phyloP scores from a whole-genome alignment of 1,140 invertebrate species.

The Caenorhabditis brenneri region DNA sequence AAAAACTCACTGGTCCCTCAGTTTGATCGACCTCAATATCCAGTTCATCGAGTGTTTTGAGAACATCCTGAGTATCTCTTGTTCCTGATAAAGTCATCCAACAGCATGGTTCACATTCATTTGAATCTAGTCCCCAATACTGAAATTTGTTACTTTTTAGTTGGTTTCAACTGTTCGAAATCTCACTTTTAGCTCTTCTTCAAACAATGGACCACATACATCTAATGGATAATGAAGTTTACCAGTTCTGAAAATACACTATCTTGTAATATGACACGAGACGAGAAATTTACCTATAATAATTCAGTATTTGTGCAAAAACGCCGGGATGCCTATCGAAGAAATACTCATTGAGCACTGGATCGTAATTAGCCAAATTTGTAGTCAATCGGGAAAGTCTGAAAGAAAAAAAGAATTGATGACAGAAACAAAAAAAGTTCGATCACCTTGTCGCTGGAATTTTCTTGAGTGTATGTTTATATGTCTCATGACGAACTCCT shows the following conservation, averaged over 20 bases:
- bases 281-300: conserved; percentile 90
- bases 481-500: conserved; percentile 94
- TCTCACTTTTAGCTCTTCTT: conserved; percentile 80
- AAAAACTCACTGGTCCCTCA: conserved; percentile 44
- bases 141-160: conserved; percentile 75
- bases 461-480: conserved; percentile 90
- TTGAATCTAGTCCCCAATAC: conserved; percentile 93
- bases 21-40: conserved; percentile 69
- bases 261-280: conserved; percentile 69
- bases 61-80: conserved; percentile 79
- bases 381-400: conserved; percentile 79
- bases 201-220: conserved; percentile 82
- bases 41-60: conserved; percentile 61
- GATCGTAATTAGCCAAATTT: conserved; percentile 90
- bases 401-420: not conserved
- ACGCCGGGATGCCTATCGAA: conserved; percentile 97
- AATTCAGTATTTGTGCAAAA: conserved; percentile 88
- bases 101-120: conserved; percentile 93
- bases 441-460: conserved; percentile 88
- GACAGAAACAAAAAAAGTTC: not conserved
- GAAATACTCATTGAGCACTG: conserved; percentile 95
- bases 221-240: conserved; percentile 65
- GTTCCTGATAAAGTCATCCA: conserved; percentile 87
- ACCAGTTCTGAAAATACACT: conserved; percentile 26
- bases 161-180: not conserved